Evolutionary conservation across 2,113 vertebrate species (phyloP), one percentile per base, ranked within the genome.

Genomic region (Menidia beryllina): DNA sequence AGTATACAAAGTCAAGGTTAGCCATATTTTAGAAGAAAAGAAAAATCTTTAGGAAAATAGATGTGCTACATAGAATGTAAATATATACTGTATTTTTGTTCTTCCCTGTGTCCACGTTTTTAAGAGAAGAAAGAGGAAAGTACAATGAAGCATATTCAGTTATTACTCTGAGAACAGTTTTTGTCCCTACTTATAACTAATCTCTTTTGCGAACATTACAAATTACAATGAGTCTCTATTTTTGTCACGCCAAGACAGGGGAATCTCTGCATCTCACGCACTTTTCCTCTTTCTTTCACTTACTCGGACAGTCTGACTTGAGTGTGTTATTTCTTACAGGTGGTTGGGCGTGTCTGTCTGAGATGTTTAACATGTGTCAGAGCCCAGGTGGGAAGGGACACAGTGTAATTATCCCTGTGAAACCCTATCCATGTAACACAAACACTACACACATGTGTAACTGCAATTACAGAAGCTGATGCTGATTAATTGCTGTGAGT

Each of bases 401-500:
- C 76, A 77, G 75, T 83, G 86, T 86, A 90, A 90, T 93, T 90
- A 88, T 85, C 70, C 61, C 48, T 80, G 84, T 84, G 79, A 86
- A 91, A 88, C 80, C 64, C 83, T 69, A 67, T 70, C 69, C 75
- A 43, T 43, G 49, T 79, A 81, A 81, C 82, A 81, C 51, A 86
- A 78, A 85, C 79, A 74, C 71, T 61, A 36, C 55, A 66, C 59
- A 86, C 75, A 81, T 77, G 78, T 75, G 71, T 30, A 73, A 60
- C 11, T 48, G 55, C 60, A 53, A 45, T 73, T 72, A 72, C 54
- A 51, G 63, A 70, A 84, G 60, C 88, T 90, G 77, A 91, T 90
- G 86, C 90, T 91, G 85, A 91, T 91, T 91, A 85, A 87, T 75
- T 82, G 82, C 83, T 79, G 81, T 89, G 67, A 83, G 73, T 56